Base-by-base conservation (phyloP, 2,888 invertebrate species). In the Eristalinus aeneus region DNA sequence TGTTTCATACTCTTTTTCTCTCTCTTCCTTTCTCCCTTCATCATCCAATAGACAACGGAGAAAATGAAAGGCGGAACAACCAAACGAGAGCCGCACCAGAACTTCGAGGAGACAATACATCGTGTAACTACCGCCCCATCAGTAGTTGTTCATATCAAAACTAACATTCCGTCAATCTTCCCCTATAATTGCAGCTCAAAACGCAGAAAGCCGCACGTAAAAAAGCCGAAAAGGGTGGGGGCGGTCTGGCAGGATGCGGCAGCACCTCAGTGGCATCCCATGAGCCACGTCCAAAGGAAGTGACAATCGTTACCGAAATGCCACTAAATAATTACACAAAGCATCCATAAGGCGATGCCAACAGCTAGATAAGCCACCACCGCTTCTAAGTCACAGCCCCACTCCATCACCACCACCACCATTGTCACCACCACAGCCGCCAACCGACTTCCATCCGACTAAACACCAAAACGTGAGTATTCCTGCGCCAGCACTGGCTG, bases 71-170 rank as follows among this genome's bases (percentile, higher is more conserved):
- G 92, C 89, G 90, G 90, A 73, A 92, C 92, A 60, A 91, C 92
- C 88, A 92, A 92, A 79, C 91, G 92, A 69, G 92, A 92, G 68
- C 92, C 92, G 6, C 92, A 92, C 86, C 92, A 92, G 88, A 92
- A 92, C 87, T 92, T 92, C 86, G 92, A 92, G 88, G 92, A 92
- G 89, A 92, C 92, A 88, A 92, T 92, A 89, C 92, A 92, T 89
- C 90, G 92, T 88, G 92, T 92, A 92, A 92, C 88, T 89, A 90
- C 84, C 56, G 16, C 31, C 60, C 36, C 27, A 0, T 77, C 11
- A 22, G 22, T 16, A 8, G 27, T 20, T 61, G 65, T 77, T 74
- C 74, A 86, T 34, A 60, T 58, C 1, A 36, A 54, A 65, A 78
- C 79, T 53, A 79, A 75, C 76, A 67, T 63, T 61, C 10, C 63